These are phyloP conservation scores for Drosophila atroscutellata DNA, from an alignment of 2,888 invertebrate species.

Conservation along the genomic window DNA sequence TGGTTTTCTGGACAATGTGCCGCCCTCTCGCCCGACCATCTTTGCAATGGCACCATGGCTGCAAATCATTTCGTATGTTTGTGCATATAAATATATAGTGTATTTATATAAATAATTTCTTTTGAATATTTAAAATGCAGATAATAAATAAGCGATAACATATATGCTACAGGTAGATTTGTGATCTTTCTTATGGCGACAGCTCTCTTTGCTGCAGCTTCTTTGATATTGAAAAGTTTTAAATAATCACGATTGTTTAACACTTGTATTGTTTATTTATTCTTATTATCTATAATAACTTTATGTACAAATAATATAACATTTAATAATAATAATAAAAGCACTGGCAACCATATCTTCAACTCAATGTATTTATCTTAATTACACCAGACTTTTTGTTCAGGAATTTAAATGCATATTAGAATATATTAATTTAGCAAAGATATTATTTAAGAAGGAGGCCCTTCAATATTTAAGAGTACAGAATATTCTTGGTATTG, in stretches of 20 bases:
- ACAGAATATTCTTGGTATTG: background rate
- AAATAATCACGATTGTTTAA: no score
- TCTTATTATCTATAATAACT: background rate
- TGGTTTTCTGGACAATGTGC: slow-evolving; percentile 60
- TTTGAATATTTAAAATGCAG: background rate
- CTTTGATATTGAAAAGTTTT: background rate
- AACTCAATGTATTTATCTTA: background rate
- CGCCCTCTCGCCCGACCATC: slow-evolving; percentile 19
- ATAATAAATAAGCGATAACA: background rate
- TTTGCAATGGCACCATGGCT: background rate
- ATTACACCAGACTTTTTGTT: background rate
- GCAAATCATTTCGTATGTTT: background rate
- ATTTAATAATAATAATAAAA: background rate
- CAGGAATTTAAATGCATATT: no score
- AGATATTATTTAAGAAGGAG: background rate
- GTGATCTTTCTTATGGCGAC: background rate
- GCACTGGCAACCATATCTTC: fast-evolving
- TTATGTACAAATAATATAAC: background rate
- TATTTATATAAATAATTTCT: background rate
- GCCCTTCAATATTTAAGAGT: background rate
- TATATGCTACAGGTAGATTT: background rate
- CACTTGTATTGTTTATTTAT: background rate
- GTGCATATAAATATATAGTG: slow-evolving; percentile 2
- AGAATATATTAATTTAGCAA: background rate
- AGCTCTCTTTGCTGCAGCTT: background rate